Evolutionary conservation across 2,797 vertebrate genomes (phyloP), one percentile per base, ranked within the genome.

Genomic region (Syngnathus acus): DNA sequence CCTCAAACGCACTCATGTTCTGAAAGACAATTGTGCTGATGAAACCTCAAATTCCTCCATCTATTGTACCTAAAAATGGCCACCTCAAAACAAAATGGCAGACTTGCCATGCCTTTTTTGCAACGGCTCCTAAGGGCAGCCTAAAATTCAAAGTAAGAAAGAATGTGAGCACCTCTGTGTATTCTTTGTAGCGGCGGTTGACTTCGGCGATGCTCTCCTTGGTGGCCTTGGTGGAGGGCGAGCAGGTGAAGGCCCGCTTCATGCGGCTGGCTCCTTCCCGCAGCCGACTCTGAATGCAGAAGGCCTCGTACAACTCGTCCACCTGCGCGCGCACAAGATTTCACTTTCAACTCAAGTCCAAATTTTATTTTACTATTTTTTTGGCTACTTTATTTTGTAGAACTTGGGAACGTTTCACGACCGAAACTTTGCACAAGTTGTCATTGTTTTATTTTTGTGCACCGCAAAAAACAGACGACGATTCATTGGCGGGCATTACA

Each of bases 221-320:
- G 72, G 97, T 97, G 57, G 93, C 95, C 87, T 91, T 98, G 74
- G 94, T 97, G 70, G 93, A 93, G 37, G 97, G 97, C 2, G 96
- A 99, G 42, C 89, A 82, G 0, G 91, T 94, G 77, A 98, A 99
- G 58, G 97, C 97, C 85, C 95, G 95, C 82, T 98, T 99, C 97
- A 99, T 98, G 81, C 96, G 93, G 79, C 86, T 94, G 81, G 97
- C 97, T 0, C 97, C 97, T 0, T 99, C 97, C 57, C 94, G 93
- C 79, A 99, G 92, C 17, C 95, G 92, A 65, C 94, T 92, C 85
- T 98, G 96, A 89, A 99, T 98, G 75, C 95, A 98, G 71, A 98
- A 99, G 1, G 93, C 95, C 86, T 99, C 97, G 0, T 96, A 98
- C 74, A 99, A 90, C 84, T 99, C 97, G n/a, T 99, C 97, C 69